Percentiles rank a stretch among this genome's conserved stretches.
phyloP scores from a whole-genome alignment of 2,113 vertebrate species.

The Echinops telfairi region DNA sequence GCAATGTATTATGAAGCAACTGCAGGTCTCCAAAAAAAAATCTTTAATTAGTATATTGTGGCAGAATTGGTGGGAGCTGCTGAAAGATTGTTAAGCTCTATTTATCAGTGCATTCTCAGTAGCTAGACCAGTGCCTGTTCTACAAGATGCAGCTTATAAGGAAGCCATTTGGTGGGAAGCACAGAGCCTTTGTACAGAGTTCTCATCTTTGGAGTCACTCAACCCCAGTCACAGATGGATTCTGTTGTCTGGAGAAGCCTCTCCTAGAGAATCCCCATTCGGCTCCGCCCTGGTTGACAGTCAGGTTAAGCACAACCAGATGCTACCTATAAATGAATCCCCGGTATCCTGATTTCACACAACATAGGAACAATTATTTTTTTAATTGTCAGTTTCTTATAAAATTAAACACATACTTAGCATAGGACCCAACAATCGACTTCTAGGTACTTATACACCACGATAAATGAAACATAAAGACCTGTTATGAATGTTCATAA shows the following conservation, averaged over 20 bases:
- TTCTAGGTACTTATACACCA: background rate
- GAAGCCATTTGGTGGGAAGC: constrained; percentile 1
- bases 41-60: no score
- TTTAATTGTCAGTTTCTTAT: constrained; percentile 14
- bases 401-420: constrained; percentile 1
- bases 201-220: background rate
- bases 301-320: constrained; percentile 2
- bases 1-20: no score
- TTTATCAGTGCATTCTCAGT: no score
- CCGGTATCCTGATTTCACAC: constrained; percentile 30
- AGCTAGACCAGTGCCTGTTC: no score
- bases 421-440: background rate
- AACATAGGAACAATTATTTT: background rate
- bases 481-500: background rate
- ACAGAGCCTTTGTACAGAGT: background rate
- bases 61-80: no score
- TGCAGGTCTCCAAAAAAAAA: no score
- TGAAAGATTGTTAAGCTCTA: no score
- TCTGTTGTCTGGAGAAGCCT: constrained; percentile 1
- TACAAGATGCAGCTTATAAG: background rate
- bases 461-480: constrained; percentile 36
- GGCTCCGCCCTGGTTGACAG: background rate
- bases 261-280: background rate
- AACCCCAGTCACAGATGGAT: background rate
- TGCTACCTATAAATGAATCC: background rate